phyloP scores from a whole-genome alignment of 2,797 vertebrate genomes.

The Halcyon badia region DNA sequence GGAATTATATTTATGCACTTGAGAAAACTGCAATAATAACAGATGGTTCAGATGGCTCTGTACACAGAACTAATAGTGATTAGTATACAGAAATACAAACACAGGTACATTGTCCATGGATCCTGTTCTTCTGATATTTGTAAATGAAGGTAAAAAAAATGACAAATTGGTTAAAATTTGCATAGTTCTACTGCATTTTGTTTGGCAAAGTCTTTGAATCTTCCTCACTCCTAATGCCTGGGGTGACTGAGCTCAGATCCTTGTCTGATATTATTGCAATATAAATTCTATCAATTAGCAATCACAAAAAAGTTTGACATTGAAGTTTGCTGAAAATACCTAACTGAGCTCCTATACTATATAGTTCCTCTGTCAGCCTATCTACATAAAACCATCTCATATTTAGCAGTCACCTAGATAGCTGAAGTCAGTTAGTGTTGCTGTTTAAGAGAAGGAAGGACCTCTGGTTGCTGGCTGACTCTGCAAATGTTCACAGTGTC shows the following conservation, averaged over 20 bases:
- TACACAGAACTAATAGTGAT: not conserved
- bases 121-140: not conserved
- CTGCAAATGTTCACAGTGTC: not conserved
- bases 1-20: not conserved
- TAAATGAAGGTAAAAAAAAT: not conserved
- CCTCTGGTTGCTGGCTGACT: not conserved
- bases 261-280: not conserved
- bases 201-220: not conserved
- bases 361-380: not conserved
- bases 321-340: not conserved
- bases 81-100: not conserved
- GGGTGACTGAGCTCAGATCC: not conserved
- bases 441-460: not conserved
- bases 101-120: not conserved
- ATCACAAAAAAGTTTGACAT: not conserved
- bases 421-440: not conserved
- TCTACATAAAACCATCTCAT: not conserved
- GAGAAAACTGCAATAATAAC: not conserved
- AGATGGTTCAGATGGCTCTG: not conserved
- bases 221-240: not conserved
- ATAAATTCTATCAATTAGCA: not conserved
- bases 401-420: not conserved
- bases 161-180: not conserved
- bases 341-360: not conserved
- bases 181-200: not conserved